Percentiles rank a stretch among this genome's conserved stretches.
These are phyloP conservation scores for Drosophila mauritiana DNA, from an alignment of 1,140 invertebrate genomes.

Conservation along the genomic window DNA sequence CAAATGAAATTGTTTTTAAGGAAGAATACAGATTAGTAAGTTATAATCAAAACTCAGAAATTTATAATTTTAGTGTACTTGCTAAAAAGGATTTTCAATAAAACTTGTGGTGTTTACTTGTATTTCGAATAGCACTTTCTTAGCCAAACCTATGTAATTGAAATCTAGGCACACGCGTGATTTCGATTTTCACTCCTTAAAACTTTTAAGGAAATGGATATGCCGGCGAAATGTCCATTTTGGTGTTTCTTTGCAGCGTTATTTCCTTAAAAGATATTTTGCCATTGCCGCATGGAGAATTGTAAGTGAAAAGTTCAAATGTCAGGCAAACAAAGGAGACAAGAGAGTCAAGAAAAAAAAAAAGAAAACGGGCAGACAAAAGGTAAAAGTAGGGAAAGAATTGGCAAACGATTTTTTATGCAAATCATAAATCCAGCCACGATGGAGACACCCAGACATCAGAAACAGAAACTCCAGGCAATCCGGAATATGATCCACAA, in stretches of 20 bases:
- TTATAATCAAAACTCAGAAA: too few relatives aligned
- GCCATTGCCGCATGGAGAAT: slow-evolving; percentile 42
- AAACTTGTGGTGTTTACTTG: too few relatives aligned
- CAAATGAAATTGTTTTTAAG: too few relatives aligned
- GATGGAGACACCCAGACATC: slow-evolving; percentile 53
- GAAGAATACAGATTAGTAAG: too few relatives aligned
- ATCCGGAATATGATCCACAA: slow-evolving; percentile 61
- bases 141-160: slow-evolving; percentile 13
- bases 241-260: slow-evolving; percentile 26
- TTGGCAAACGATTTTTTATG: slow-evolving; percentile 78
- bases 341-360: slow-evolving; percentile 17
- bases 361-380: slow-evolving; percentile 69
- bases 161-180: slow-evolving; percentile 38
- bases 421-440: slow-evolving; percentile 75
- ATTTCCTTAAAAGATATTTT: slow-evolving; percentile 48
- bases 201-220: slow-evolving; percentile 51
- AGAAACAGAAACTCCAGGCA: slow-evolving; percentile 28
- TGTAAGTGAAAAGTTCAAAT: slow-evolving; percentile 53
- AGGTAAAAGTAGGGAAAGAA: slow-evolving; percentile 79
- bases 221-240: slow-evolving; percentile 36
- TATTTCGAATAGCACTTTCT: background rate
- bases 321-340: slow-evolving; percentile 41
- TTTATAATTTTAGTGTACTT: background rate
- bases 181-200: slow-evolving; percentile 39
- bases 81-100: too few relatives aligned